Evolutionary conservation across 2,113 vertebrate species (phyloP).

Genomic region (Lampris megalopsis): DNA sequence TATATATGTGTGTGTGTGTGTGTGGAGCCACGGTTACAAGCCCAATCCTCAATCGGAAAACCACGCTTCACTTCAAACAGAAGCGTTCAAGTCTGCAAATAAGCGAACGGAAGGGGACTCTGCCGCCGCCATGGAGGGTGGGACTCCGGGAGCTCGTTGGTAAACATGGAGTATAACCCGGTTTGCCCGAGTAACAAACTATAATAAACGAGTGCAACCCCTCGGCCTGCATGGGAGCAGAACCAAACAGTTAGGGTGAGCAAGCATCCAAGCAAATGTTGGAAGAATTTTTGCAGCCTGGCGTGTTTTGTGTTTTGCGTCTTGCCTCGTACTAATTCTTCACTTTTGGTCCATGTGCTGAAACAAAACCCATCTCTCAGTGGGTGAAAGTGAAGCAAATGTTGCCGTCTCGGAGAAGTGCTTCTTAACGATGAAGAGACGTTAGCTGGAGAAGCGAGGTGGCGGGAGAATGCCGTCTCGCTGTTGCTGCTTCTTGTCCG

Average conservation of each 20-base stretch:
- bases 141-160: constrained; percentile 72
- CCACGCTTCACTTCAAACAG: constrained; percentile 80
- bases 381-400: constrained; percentile 37
- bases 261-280: constrained; percentile 31
- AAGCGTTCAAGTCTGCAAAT: constrained; percentile 79
- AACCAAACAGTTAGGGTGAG: constrained; percentile 24
- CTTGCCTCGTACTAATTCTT: constrained; percentile 3
- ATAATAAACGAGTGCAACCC: neutral
- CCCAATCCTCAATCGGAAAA: constrained; percentile 71
- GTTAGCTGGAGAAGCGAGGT: constrained; percentile 36
- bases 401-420: constrained; percentile 48
- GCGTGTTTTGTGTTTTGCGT: constrained; percentile 16
- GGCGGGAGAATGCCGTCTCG: constrained; percentile 15
- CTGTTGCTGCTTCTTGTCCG: neutral
- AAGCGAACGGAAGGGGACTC: constrained; percentile 70
- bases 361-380: constrained; percentile 42
- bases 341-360: constrained; percentile 40
- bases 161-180: constrained; percentile 69
- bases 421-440: constrained; percentile 51
- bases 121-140: constrained; percentile 68
- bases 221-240: constrained; percentile 22
- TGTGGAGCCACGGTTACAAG: constrained; percentile 72
- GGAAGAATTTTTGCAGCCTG: constrained; percentile 33
- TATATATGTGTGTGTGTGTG: too few relatives aligned
- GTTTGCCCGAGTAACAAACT: constrained; percentile 37